Percentiles rank a stretch among this genome's conserved stretches.
Evolutionary conservation across 2,797 vertebrate species (phyloP).

Genomic region (Malurus leucopterus): DNA sequence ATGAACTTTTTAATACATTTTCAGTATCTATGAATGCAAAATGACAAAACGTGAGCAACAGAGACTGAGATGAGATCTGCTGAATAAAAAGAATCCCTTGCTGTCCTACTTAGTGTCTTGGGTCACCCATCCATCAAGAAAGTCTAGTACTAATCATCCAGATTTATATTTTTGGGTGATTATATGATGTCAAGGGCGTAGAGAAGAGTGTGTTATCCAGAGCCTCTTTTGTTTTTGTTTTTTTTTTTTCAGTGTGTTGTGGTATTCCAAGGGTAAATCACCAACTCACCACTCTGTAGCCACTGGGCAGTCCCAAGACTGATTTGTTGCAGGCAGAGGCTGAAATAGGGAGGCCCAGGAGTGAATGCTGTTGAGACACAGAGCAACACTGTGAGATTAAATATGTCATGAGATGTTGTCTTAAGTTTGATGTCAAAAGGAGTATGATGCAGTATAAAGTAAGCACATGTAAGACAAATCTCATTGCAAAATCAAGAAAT

Average conservation of each 20-base stretch:
- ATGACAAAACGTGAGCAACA: neutral
- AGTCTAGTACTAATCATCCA: neutral
- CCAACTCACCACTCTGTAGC: neutral
- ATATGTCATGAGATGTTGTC: neutral
- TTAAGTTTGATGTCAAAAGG: neutral
- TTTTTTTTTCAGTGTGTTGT: neutral
- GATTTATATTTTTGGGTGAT: neutral
- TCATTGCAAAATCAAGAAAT: neutral
- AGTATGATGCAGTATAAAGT: neutral
- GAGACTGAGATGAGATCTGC: neutral
- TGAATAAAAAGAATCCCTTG: neutral
- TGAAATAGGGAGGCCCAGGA: neutral
- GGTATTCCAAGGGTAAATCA: neutral
- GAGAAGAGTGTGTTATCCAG: neutral
- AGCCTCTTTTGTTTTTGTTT: neutral
- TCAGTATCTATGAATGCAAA: neutral
- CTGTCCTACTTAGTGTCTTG: neutral
- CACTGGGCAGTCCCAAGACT: neutral
- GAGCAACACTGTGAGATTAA: neutral
- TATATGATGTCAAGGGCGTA: neutral
- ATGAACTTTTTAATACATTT: neutral
- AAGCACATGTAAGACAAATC: neutral
- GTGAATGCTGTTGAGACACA: neutral
- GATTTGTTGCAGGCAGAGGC: neutral
- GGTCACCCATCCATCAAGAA: neutral